Conservation (phyloP, 1,140 invertebrate species). For the Diploscapter pachys region DNA sequence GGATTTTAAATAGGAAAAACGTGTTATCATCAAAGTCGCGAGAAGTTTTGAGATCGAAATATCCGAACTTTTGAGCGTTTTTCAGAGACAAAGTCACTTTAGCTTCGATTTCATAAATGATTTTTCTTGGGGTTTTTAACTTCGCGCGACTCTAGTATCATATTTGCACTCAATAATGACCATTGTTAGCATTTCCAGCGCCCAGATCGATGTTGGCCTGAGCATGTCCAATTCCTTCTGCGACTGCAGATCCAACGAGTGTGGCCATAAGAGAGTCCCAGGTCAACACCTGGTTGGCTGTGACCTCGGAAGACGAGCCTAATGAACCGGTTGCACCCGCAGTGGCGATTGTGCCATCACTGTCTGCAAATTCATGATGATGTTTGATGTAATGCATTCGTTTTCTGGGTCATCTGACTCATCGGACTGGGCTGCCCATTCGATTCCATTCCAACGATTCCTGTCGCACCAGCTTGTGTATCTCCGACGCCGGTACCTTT, state of each 20-base stretch:
- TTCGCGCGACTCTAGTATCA: too few relatives aligned
- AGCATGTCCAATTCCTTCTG: constrained; percentile 36
- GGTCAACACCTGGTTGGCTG: constrained; percentile 25
- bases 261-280: constrained; percentile 37
- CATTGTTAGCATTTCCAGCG: constrained; percentile 29
- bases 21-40: too few relatives aligned
- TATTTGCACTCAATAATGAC: constrained; percentile 9
- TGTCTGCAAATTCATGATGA: too few relatives aligned
- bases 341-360: constrained; percentile 16
- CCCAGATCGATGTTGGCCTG: constrained; percentile 39
- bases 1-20: too few relatives aligned
- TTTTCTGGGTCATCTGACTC: constrained; percentile 1
- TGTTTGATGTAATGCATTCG: constrained; percentile 1
- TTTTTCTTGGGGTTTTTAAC: not conserved
- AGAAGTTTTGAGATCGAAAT: too few relatives aligned
- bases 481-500: constrained; percentile 31
- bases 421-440: not conserved
- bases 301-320: constrained; percentile 28
- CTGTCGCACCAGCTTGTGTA: constrained; percentile 31
- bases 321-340: constrained; percentile 39
- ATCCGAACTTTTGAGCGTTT: too few relatives aligned
- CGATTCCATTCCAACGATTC: constrained; percentile 14
- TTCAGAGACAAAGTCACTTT: too few relatives aligned
- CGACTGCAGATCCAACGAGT: constrained; percentile 35
- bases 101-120: too few relatives aligned